These are phyloP conservation scores for Sinhomidia bicolor DNA, from an alignment of 2,888 invertebrate genomes.

Conservation along the genomic window DNA sequence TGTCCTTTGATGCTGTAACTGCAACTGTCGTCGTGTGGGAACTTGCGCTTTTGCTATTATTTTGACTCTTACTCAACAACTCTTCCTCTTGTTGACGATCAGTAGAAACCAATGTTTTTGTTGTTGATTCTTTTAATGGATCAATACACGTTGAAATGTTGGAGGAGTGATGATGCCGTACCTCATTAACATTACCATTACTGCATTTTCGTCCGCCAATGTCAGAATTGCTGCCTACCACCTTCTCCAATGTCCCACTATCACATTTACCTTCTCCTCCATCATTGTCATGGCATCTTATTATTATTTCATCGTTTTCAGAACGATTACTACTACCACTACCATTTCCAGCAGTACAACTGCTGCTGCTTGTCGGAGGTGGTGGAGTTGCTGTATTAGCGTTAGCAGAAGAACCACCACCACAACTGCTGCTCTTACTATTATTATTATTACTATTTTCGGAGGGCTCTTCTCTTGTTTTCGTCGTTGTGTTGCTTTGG, in stretches of 20 bases:
- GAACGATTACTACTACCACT: background rate
- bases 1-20: too few species aligned
- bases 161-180: background rate
- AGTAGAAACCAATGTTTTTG: background rate
- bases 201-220: background rate
- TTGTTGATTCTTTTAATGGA: slow-evolving; percentile 63
- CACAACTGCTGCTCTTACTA: background rate
- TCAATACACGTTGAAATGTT: slow-evolving; percentile 56
- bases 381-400: background rate
- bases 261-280: slow-evolving; percentile 37
- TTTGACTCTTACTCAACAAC: background rate
- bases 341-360: background rate
- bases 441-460: background rate
- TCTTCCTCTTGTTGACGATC: slow-evolving; percentile 2
- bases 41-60: background rate
- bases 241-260: slow-evolving; percentile 5
- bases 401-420: background rate
- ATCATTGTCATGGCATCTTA: too few species aligned
- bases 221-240: slow-evolving; percentile 9
- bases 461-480: slow-evolving; percentile 27
- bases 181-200: slow-evolving; percentile 19
- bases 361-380: background rate
- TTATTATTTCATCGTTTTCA: background rate
- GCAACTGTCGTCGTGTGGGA: background rate
- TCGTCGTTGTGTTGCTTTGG: slow-evolving; percentile 62